Conservation (phyloP, 2,113 vertebrate genomes). For the Centrocercus urophasianus region DNA sequence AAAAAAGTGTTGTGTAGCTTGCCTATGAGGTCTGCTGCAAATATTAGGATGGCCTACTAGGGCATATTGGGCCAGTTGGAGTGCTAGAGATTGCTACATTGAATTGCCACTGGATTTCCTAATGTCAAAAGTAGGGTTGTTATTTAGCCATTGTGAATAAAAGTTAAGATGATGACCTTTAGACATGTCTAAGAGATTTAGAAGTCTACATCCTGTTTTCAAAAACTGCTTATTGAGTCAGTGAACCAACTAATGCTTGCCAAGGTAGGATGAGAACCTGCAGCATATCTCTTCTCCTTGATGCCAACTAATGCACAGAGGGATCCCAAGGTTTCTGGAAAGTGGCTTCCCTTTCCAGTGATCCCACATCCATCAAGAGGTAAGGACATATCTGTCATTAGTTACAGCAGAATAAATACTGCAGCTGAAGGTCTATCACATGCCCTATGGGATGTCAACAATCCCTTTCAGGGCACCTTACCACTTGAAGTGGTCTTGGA, state of each 20-base stretch:
- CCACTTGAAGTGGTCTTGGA: not conserved
- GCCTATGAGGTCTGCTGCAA: not conserved
- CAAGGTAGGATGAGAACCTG: not conserved
- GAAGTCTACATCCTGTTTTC: not conserved
- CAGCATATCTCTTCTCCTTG: not conserved
- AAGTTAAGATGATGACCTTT: not conserved
- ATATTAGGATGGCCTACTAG: not conserved
- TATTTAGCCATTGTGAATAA: not conserved
- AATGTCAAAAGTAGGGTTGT: not conserved
- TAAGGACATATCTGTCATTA: not conserved
- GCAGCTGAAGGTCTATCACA: not conserved
- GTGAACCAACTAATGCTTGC: not conserved
- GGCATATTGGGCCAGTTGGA: not conserved
- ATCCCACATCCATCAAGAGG: not conserved
- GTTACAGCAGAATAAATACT: not conserved
- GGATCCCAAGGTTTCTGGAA: not conserved
- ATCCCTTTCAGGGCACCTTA: not conserved
- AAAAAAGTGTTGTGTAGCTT: not conserved
- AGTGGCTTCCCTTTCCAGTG: not conserved
- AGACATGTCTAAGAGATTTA: not conserved
- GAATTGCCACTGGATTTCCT: not conserved
- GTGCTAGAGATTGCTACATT: not conserved
- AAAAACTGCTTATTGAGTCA: not conserved
- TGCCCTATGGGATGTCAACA: not conserved
- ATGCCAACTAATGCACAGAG: not conserved